Percentiles rank a stretch among this genome's conserved stretches.
These are phyloP conservation scores for Vanessa tameamea DNA, from an alignment of 1,140 invertebrate species.

Conservation along the genomic window DNA sequence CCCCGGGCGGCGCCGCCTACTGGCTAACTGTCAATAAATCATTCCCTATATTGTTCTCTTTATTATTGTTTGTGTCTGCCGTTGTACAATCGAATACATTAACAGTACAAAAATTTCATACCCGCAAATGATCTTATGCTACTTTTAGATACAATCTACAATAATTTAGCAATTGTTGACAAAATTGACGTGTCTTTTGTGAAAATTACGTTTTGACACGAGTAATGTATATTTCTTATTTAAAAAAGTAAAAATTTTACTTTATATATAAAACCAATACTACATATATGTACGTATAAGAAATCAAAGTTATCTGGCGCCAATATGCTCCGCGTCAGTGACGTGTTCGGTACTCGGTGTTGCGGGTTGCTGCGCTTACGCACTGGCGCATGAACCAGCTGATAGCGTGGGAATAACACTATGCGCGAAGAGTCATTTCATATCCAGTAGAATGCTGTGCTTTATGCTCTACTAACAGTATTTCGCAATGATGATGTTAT, in stretches of 20 bases:
- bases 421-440: slow-evolving; percentile 34
- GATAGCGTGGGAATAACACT: slow-evolving; percentile 69
- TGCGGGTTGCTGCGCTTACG: slow-evolving; percentile 50
- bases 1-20: slow-evolving; percentile 46
- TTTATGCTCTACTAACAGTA: slow-evolving; percentile 37
- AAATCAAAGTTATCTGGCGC: slow-evolving; percentile 14
- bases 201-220: too few species aligned
- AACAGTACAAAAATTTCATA: slow-evolving; percentile 17
- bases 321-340: neutral
- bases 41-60: slow-evolving; percentile 48
- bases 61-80: slow-evolving; percentile 37
- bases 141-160: neutral
- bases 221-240: neutral
- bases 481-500: slow-evolving; percentile 24
- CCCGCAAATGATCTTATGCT: slow-evolving; percentile 9
- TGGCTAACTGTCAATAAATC: slow-evolving; percentile 62
- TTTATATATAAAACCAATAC: neutral
- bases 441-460: slow-evolving; percentile 33
- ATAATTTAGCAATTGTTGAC: neutral
- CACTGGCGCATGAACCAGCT: slow-evolving; percentile 68
- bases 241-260: too few species aligned
- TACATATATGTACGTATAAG: neutral
- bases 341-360: slow-evolving; percentile 29
- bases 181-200: too few species aligned
- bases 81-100: slow-evolving; percentile 27